Evolutionary conservation across 1,140 invertebrate genomes (phyloP).

Genomic region (Zaprionus lachaisei): DNA sequence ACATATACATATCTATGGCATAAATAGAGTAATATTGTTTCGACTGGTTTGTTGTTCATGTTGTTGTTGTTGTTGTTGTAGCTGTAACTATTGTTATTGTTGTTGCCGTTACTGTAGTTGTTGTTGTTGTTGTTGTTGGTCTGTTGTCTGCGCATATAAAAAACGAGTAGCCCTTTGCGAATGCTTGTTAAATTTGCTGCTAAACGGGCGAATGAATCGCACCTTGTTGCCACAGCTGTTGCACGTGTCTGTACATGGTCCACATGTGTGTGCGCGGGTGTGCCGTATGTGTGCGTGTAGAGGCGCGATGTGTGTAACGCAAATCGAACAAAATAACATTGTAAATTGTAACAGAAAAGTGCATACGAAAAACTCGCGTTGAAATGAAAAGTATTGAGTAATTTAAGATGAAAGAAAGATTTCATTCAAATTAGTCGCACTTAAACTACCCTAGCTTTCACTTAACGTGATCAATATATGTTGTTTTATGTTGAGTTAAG

Average conservation of each 20-base stretch:
- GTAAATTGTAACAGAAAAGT: background rate
- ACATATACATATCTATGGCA: slow-evolving; percentile 39
- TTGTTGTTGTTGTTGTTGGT: slow-evolving; percentile 32
- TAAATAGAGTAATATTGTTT: slow-evolving; percentile 32
- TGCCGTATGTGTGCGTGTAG: slow-evolving; percentile 2
- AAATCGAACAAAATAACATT: slow-evolving; percentile 5
- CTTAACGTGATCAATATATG: background rate
- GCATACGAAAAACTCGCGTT: slow-evolving; percentile 20
- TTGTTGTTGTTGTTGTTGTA: slow-evolving; percentile 28
- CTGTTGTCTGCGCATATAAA: slow-evolving; percentile 24
- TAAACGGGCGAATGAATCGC: slow-evolving; percentile 21
- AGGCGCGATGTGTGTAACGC: background rate
- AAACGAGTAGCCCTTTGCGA: slow-evolving; percentile 16
- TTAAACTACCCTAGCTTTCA: background rate
- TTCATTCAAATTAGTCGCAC: slow-evolving; percentile 2
- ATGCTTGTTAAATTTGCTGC: slow-evolving; percentile 25
- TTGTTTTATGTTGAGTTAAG: background rate
- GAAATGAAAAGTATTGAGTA: background rate
- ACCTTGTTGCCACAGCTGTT: slow-evolving; percentile 22
- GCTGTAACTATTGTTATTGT: slow-evolving; percentile 42
- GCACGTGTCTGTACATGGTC: slow-evolving; percentile 27
- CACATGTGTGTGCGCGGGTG: slow-evolving; percentile 7
- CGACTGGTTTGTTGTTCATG: slow-evolving; percentile 26
- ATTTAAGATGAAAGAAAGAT: background rate
- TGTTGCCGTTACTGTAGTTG: background rate